Evolutionary conservation across 2,888 invertebrate genomes (phyloP).

Genomic region (Leptinotarsa tumamoca): DNA sequence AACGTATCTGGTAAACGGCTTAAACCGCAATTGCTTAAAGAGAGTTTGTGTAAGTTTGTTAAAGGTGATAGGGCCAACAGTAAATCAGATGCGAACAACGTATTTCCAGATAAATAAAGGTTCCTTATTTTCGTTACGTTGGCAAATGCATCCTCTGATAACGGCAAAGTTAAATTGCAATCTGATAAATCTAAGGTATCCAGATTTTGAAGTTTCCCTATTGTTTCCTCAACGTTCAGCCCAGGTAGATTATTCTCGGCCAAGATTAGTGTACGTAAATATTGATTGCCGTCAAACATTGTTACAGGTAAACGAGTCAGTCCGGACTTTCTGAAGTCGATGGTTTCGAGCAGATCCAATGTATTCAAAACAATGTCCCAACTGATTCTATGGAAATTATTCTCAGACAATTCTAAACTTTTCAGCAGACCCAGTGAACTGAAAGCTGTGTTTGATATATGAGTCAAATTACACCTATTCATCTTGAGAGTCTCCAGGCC

Average conservation of each 20-base stretch:
- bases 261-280: constrained; percentile 73
- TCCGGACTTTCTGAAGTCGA: constrained; percentile 74
- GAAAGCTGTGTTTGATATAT: constrained; percentile 72
- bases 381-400: constrained; percentile 71
- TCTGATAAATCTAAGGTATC: constrained; percentile 77
- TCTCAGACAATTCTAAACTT: constrained; percentile 74
- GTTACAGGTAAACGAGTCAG: constrained; percentile 74
- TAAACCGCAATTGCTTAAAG: constrained; percentile 76
- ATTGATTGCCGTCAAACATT: constrained; percentile 75
- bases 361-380: constrained; percentile 75
- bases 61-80: constrained; percentile 75
- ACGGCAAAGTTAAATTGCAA: constrained; percentile 75
- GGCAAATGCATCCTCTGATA: constrained; percentile 77
- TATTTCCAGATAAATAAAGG: constrained; percentile 76
- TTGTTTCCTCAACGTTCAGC: constrained; percentile 74
- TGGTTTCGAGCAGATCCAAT: constrained; percentile 72
- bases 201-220: constrained; percentile 74
- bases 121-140: constrained; percentile 76
- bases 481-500: constrained; percentile 76
- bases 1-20: constrained; percentile 76
- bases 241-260: constrained; percentile 76
- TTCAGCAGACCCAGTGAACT: constrained; percentile 72
- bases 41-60: constrained; percentile 74
- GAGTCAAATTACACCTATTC: constrained; percentile 74
- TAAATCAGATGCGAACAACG: constrained; percentile 76